Conservation (phyloP, 1,140 invertebrate species). For the Tetramorium simillimum region DNA sequence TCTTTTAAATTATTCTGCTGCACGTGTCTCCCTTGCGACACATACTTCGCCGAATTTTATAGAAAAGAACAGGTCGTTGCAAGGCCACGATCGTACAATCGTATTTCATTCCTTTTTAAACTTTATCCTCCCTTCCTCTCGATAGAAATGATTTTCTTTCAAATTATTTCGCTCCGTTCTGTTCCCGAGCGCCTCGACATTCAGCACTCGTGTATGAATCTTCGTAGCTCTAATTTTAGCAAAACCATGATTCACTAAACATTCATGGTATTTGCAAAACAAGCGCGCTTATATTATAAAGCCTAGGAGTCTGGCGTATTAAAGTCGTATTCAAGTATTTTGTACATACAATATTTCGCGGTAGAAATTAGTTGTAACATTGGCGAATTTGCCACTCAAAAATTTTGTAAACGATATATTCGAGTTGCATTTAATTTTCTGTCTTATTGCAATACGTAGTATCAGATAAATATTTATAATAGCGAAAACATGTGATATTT, state of each 20-base stretch:
- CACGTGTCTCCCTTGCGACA: not conserved
- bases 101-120: not conserved
- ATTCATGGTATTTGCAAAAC: not conserved
- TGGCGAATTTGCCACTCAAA: too few species aligned
- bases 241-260: conserved; percentile 57
- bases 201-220: not conserved
- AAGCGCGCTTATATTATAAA: not conserved
- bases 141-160: not conserved
- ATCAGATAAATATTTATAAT: not conserved
- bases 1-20: conserved; percentile 2
- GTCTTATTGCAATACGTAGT: not conserved
- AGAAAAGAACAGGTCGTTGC: not conserved
- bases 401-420: not conserved
- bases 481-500: not conserved
- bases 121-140: not conserved
- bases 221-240: conserved; percentile 64
- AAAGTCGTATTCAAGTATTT: not conserved
- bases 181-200: not conserved
- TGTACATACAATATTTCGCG: not conserved
- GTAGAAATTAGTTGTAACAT: not conserved
- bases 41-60: not conserved
- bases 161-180: not conserved
- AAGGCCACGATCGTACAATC: not conserved
- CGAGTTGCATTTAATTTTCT: not conserved
- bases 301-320: not conserved